Percentiles rank a stretch among this genome's conserved stretches.
phyloP scores from a whole-genome alignment of 2,888 invertebrate species.

The Parnassius smintheus region DNA sequence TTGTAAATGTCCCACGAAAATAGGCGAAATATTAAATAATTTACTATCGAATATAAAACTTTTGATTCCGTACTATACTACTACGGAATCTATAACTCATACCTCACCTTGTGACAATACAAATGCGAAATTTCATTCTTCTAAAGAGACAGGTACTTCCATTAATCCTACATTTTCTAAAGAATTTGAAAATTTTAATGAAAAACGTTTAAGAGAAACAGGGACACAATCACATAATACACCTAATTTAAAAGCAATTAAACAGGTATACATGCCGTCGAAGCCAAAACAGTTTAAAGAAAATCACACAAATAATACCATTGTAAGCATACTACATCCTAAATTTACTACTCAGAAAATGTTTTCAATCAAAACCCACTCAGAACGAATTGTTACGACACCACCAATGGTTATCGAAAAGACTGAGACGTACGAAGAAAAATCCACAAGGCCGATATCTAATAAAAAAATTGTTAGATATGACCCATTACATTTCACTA shows the following conservation, averaged over 20 bases:
- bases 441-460: slow-evolving; percentile 1
- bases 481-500: slow-evolving; percentile 17
- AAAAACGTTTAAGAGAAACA: slow-evolving; percentile 5
- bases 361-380: slow-evolving; percentile 7
- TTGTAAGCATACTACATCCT: slow-evolving; percentile 15
- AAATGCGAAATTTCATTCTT: neutral
- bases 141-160: neutral
- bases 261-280: slow-evolving; percentile 1
- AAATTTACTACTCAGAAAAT: slow-evolving; percentile 12
- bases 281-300: slow-evolving; percentile 14
- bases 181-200: neutral
- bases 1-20: slow-evolving; percentile 51
- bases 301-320: slow-evolving; percentile 13
- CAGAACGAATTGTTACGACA: slow-evolving; percentile 6
- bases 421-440: slow-evolving; percentile 19
- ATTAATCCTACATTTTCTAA: neutral
- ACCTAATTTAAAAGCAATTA: slow-evolving; percentile 7
- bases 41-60: slow-evolving; percentile 44
- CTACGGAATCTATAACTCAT: slow-evolving; percentile 12
- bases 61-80: slow-evolving; percentile 35
- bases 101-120: slow-evolving; percentile 11
- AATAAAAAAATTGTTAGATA: slow-evolving; percentile 10
- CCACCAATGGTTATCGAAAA: slow-evolving; percentile 15
- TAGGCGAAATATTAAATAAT: slow-evolving; percentile 43
- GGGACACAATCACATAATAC: neutral